Conservation (phyloP, 1,140 invertebrate species). For the Drosophila nikananu region DNA sequence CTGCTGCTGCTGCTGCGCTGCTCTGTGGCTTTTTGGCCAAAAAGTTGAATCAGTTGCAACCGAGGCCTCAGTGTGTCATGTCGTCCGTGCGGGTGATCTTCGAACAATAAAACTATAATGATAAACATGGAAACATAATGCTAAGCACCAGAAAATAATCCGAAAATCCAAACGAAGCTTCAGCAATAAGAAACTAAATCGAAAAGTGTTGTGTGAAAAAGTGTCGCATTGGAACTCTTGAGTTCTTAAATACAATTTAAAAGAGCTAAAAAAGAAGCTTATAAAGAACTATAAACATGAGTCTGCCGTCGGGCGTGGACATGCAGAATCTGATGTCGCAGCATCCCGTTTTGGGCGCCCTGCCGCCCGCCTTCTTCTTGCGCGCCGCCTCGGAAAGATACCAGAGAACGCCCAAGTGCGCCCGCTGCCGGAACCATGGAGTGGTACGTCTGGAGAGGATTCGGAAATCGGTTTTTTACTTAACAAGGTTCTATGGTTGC, state of each 20-base stretch:
- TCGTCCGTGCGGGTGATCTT: slow-evolving; percentile 58
- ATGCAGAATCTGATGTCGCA: slow-evolving; percentile 93
- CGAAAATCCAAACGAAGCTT: not conserved
- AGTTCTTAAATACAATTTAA: not conserved
- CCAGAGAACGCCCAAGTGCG: slow-evolving; percentile 99
- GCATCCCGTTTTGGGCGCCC: slow-evolving; percentile 92
- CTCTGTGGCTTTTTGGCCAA: slow-evolving; percentile 60
- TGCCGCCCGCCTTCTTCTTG: slow-evolving; percentile 93
- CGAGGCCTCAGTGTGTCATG: slow-evolving; percentile 77
- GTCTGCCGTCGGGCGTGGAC: slow-evolving; percentile 91
- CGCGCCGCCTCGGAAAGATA: slow-evolving; percentile 95
- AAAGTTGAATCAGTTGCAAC: slow-evolving; percentile 85
- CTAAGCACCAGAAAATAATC: not conserved
- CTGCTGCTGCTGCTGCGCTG: slow-evolving; percentile 32
- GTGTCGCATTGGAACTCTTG: slow-evolving; percentile 8
- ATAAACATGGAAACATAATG: not conserved
- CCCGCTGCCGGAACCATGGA: slow-evolving; percentile 98
- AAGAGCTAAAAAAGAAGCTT: not conserved
- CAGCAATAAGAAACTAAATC: slow-evolving; percentile 3
- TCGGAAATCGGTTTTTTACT: slow-evolving; percentile 2
- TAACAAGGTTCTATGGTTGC: slow-evolving; percentile 14
- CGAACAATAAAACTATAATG: slow-evolving; percentile 28
- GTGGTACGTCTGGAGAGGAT: slow-evolving; percentile 88
- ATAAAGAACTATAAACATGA: slow-evolving; percentile 86
- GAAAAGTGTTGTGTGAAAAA: slow-evolving; percentile 25